A percentile compares a stretch with the other conserved stretches of the same genome.
These are phyloP conservation scores for Busseola fusca DNA, from an alignment of 2,888 invertebrate genomes.

Conservation along the genomic window DNA sequence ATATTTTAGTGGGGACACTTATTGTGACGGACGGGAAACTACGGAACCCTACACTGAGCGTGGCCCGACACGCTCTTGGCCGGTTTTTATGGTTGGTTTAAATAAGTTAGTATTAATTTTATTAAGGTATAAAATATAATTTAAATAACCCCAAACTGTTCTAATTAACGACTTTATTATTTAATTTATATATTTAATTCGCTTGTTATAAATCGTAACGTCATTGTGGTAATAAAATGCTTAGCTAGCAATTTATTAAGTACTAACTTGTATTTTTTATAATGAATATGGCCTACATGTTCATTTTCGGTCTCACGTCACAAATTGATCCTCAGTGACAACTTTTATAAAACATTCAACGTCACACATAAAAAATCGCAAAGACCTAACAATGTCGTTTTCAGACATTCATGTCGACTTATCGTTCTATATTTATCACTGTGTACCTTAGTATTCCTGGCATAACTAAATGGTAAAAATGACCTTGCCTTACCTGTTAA, in stretches of 20 bases:
- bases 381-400: slow-evolving; percentile 13
- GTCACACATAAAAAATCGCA: slow-evolving; percentile 10
- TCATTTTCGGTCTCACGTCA: background rate
- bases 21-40: too few species aligned
- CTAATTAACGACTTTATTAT: slow-evolving; percentile 10
- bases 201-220: background rate
- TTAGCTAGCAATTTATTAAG: background rate
- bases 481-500: slow-evolving; percentile 62
- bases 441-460: slow-evolving; percentile 41
- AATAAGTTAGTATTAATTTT: slow-evolving; percentile 28
- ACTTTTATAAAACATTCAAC: slow-evolving; percentile 19
- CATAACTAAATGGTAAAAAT: slow-evolving; percentile 51
- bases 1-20: too few species aligned
- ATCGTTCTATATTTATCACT: slow-evolving; percentile 43
- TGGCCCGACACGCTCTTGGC: too few species aligned
- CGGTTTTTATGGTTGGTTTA: slow-evolving; percentile 36
- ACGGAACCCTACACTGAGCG: too few species aligned
- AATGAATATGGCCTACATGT: background rate
- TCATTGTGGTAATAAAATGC: background rate
- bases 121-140: slow-evolving; percentile 15
- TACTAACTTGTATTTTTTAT: background rate
- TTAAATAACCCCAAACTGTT: background rate
- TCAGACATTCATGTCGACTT: slow-evolving; percentile 23
- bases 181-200: too few species aligned
- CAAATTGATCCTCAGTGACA: background rate